Percentiles rank a stretch among this genome's conserved stretches.
Conservation (phyloP, 2,888 invertebrate genomes). For the Falcaria lacertinaria region DNA sequence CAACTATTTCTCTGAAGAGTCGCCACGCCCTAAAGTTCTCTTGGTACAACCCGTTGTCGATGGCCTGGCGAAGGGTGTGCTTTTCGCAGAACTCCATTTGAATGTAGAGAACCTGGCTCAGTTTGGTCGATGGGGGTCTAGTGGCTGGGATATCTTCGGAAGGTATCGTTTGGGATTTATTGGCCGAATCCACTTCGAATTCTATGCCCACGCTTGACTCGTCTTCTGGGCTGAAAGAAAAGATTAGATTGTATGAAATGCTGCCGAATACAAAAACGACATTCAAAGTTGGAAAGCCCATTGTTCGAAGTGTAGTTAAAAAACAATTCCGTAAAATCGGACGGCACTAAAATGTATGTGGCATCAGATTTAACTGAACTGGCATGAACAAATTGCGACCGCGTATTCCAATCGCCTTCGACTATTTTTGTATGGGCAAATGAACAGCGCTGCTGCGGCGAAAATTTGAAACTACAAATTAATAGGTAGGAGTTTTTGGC, state of each 20-base stretch:
- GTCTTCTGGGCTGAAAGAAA: conserved; percentile 55
- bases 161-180: conserved; percentile 50
- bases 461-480: too few species aligned
- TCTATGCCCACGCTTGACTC: conserved; percentile 82
- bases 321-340: too few species aligned
- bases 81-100: conserved; percentile 99
- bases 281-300: too few species aligned
- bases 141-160: conserved; percentile 43
- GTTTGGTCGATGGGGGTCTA: conserved; percentile 27
- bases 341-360: too few species aligned
- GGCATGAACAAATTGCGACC: too few species aligned
- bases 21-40: conserved; percentile 93
- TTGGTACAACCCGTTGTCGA: conserved; percentile 88
- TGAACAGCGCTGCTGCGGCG: too few species aligned
- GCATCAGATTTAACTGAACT: too few species aligned
- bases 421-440: too few species aligned
- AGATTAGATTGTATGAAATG: not conserved
- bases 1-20: conserved; percentile 95
- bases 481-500: too few species aligned
- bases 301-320: too few species aligned
- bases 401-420: too few species aligned
- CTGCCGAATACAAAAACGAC: too few species aligned
- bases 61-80: conserved; percentile 91
- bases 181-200: conserved; percentile 74
- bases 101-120: conserved; percentile 86